phyloP scores from a whole-genome alignment of 1,140 invertebrate species.

The Andricus grossulariae region DNA sequence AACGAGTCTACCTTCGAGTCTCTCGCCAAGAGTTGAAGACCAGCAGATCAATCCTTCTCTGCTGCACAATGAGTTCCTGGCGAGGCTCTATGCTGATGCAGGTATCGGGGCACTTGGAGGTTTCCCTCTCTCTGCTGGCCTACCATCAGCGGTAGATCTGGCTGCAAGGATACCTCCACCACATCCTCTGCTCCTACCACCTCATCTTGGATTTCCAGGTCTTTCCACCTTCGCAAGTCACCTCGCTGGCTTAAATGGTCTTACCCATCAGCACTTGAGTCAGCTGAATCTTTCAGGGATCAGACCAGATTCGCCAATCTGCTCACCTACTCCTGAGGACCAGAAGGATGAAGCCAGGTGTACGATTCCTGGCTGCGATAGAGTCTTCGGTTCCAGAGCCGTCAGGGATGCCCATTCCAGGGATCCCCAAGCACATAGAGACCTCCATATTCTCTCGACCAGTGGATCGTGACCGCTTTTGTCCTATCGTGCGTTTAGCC shows the following conservation, averaged over 20 bases:
- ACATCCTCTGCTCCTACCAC: conserved; percentile 67
- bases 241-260: conserved; percentile 76
- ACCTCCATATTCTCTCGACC: conserved; percentile 62
- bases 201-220: conserved; percentile 71
- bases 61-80: conserved; percentile 86
- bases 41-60: conserved; percentile 67
- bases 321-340: conserved; percentile 56
- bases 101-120: conserved; percentile 64
- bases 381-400: conserved; percentile 79
- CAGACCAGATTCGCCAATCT: conserved; percentile 63
- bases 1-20: conserved; percentile 73
- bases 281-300: conserved; percentile 72
- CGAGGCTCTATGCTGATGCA: conserved; percentile 87
- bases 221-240: conserved; percentile 73
- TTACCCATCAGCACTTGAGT: conserved; percentile 77
- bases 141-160: conserved; percentile 62
- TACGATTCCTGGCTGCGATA: conserved; percentile 78
- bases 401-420: conserved; percentile 79
- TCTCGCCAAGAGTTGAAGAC: conserved; percentile 69
- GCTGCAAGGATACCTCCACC: conserved; percentile 68
- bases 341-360: conserved; percentile 76
- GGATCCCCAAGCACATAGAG: conserved; percentile 73
- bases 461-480: conserved; percentile 71
- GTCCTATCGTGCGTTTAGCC: conserved; percentile 58
- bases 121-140: conserved; percentile 60